Conservation (phyloP, 2,797 vertebrate species). For the Pampus argenteus region DNA sequence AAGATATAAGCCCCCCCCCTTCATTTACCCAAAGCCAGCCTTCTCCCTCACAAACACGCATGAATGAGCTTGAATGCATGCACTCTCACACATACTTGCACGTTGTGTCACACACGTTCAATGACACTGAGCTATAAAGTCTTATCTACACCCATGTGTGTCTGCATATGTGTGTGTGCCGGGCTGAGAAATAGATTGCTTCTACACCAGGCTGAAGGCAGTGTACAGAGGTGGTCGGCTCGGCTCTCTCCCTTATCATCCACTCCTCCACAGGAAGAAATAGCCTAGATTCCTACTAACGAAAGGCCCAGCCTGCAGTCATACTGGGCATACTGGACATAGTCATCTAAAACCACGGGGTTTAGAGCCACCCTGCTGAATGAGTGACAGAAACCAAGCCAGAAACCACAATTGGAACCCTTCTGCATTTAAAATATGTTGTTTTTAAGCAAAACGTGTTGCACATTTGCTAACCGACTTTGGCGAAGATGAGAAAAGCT, state of each 20-base stretch:
- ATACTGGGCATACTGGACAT: conserved; percentile 10
- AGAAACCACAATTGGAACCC: background rate
- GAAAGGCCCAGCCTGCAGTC: conserved; percentile 23
- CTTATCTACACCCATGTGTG: conserved; percentile 26
- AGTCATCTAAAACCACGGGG: conserved; percentile 25
- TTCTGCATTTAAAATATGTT: background rate
- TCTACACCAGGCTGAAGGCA: conserved; percentile 43
- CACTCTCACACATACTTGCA: conserved; percentile 16
- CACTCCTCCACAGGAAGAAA: conserved; percentile 38
- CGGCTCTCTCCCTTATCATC: conserved; percentile 38
- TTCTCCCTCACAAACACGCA: conserved; percentile 2
- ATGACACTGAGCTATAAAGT: conserved; percentile 19
- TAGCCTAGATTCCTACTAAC: conserved; percentile 32
- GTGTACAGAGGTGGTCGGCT: conserved; percentile 33
- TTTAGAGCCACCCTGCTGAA: conserved; percentile 24
- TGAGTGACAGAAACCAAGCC: conserved; percentile 21
- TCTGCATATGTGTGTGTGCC: conserved; percentile 3
- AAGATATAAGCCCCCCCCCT: conserved; percentile 50
- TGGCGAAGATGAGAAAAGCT: conserved; percentile 19
- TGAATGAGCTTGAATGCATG: background rate
- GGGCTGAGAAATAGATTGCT: conserved; percentile 54
- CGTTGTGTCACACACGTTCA: conserved; percentile 14
- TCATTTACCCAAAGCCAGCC: conserved; percentile 47
- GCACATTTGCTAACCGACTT: background rate
- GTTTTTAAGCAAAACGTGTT: background rate